phyloP scores from a whole-genome alignment of 2,888 invertebrate genomes.

The Chelonus formosanus region DNA sequence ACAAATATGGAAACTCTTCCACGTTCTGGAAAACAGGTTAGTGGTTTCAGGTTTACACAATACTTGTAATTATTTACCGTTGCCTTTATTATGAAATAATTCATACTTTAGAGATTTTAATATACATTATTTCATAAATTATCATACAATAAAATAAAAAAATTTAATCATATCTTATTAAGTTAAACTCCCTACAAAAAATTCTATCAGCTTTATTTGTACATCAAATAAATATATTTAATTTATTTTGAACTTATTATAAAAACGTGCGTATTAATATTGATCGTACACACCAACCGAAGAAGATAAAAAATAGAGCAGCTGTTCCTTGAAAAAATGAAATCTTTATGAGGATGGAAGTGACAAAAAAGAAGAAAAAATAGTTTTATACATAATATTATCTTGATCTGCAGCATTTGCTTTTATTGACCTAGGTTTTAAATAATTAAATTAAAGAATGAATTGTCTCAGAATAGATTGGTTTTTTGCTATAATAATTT shows the following conservation, averaged over 20 bases:
- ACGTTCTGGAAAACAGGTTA: constrained; percentile 69
- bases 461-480: no score
- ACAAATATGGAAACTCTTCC: constrained; percentile 71
- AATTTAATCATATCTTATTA: no score
- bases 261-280: constrained; percentile 26
- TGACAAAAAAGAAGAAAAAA: background rate
- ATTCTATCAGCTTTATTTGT: no score
- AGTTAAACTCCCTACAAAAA: no score
- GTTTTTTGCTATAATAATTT: no score
- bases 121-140: no score
- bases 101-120: background rate
- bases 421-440: constrained; percentile 37
- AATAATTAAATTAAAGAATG: background rate
- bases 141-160: no score
- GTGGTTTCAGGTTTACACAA: background rate
- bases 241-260: no score
- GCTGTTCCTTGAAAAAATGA: constrained; percentile 26
- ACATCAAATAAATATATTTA: no score
- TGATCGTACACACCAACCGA: constrained; percentile 15
- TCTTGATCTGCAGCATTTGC: constrained; percentile 8
- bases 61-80: no score
- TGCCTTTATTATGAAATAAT: background rate
- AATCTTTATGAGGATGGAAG: no score
- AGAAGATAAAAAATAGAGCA: constrained; percentile 25
- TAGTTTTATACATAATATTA: background rate